Conservation (phyloP, 2,113 vertebrate species). For the Meles meles region DNA sequence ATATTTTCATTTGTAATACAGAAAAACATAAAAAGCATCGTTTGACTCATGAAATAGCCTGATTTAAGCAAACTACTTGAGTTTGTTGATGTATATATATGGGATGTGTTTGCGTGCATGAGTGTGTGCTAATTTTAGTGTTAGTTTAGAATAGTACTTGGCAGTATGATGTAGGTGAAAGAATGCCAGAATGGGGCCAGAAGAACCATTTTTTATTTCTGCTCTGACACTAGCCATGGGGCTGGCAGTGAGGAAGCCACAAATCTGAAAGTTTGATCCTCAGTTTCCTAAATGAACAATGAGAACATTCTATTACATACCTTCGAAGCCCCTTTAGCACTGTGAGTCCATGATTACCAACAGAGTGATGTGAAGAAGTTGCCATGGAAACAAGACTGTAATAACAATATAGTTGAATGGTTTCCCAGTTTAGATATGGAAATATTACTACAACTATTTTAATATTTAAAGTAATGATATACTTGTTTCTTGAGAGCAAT, state of each 20-base stretch:
- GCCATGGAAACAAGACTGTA: conserved; percentile 21
- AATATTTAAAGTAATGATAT: conserved; percentile 32
- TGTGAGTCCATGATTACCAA: not conserved
- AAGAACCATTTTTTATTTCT: not conserved
- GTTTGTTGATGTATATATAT: not conserved
- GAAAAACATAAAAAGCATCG: not conserved
- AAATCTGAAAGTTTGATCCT: not conserved
- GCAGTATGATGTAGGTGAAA: not conserved
- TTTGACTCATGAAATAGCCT: not conserved
- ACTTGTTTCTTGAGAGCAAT: conserved; percentile 1
- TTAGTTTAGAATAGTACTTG: not conserved
- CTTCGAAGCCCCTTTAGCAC: not conserved
- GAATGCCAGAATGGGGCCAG: not conserved
- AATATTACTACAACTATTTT: not conserved
- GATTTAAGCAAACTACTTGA: not conserved
- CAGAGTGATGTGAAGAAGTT: not conserved
- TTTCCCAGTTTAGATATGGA: conserved; percentile 15
- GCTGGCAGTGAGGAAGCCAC: not conserved
- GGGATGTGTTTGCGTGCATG: not conserved
- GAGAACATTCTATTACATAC: not conserved
- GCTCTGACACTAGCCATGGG: not conserved
- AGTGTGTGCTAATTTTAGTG: not conserved
- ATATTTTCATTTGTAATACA: conserved; percentile 1
- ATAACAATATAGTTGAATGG: not conserved
- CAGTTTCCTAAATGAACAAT: not conserved